Evolutionary conservation across 2,113 vertebrate species (phyloP).

Genomic region (Aplodontia rufa): DNA sequence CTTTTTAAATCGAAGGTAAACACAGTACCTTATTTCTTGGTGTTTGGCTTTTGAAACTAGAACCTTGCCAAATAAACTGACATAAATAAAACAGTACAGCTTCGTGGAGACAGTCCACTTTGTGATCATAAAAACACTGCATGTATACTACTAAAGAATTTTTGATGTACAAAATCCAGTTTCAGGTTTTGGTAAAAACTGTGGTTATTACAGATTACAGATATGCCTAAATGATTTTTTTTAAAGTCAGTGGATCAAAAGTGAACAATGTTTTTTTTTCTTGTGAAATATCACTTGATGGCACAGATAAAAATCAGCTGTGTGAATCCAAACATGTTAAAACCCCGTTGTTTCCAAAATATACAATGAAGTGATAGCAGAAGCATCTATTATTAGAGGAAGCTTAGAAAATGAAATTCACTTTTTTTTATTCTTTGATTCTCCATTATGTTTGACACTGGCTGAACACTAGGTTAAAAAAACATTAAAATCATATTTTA

Average conservation of each 20-base stretch:
- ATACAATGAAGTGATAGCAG: background rate
- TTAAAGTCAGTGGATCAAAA: background rate
- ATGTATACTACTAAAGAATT: background rate
- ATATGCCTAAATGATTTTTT: background rate
- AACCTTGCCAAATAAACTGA: background rate
- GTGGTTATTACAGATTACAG: background rate
- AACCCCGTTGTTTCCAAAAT: background rate
- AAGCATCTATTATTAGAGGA: background rate
- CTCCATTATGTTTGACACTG: background rate
- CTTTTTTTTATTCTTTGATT: background rate
- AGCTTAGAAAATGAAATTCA: slow-evolving; percentile 21
- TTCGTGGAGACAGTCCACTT: background rate
- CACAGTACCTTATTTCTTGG: accelerated
- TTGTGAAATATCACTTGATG: background rate
- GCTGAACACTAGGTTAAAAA: background rate
- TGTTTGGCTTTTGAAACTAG: background rate
- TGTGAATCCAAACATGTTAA: background rate
- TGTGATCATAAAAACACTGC: background rate
- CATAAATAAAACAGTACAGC: background rate
- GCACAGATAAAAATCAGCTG: background rate
- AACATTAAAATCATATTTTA: background rate
- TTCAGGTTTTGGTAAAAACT: background rate
- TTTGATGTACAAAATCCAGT: background rate
- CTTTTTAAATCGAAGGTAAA: slow-evolving; percentile 89
- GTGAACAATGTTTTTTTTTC: background rate